These are phyloP conservation scores for Trichomalopsis sarcophagae DNA, from an alignment of 1,140 invertebrate species.

Conservation along the genomic window DNA sequence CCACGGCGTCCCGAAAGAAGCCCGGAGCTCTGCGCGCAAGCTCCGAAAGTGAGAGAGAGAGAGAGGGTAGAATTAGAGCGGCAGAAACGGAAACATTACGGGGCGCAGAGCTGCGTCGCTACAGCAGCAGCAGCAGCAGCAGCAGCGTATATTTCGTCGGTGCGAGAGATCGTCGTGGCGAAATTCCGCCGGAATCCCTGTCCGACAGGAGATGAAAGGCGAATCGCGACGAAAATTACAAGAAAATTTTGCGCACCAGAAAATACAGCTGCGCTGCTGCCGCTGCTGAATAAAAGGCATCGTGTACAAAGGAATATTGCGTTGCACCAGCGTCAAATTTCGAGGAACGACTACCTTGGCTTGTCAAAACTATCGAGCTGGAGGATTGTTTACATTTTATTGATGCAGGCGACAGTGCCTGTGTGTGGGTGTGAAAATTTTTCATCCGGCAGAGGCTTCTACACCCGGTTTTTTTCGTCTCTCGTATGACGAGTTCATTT, in stretches of 20 bases:
- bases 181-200: slow-evolving; percentile 39
- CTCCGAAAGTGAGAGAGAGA: neutral
- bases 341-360: neutral
- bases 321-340: neutral
- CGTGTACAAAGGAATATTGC: neutral
- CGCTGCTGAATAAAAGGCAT: neutral
- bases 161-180: neutral
- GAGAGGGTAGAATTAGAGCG: neutral
- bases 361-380: too few species aligned
- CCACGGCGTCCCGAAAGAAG: neutral
- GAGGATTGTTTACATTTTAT: neutral
- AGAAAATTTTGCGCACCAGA: neutral
- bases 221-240: neutral
- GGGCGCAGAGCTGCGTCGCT: neutral
- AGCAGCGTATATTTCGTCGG: neutral
- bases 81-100: slow-evolving; percentile 18
- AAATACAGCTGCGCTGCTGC: neutral
- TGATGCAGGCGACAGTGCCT: neutral
- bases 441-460: too few species aligned
- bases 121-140: neutral
- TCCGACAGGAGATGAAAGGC: slow-evolving; percentile 9
- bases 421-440: too few species aligned
- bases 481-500: neutral
- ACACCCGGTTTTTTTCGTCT: too few species aligned
- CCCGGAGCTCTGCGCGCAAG: too few species aligned